These are phyloP conservation scores for Enteromius treurensis DNA, from an alignment of 2,797 vertebrate species.

Conservation along the genomic window DNA sequence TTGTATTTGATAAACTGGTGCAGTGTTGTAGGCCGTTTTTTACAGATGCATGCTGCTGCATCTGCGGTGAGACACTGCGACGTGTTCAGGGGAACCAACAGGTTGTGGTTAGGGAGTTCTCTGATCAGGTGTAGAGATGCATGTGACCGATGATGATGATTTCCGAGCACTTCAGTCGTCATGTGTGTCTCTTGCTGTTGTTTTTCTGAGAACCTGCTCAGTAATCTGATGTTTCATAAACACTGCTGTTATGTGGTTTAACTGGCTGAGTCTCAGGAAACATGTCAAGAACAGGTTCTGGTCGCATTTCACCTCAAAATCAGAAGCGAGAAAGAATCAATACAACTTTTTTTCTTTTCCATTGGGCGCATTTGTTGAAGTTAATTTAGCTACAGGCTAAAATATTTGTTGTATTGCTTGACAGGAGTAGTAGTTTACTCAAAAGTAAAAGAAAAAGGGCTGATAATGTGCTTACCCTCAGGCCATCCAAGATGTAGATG, in stretches of 20 bases:
- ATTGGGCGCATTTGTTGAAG: background rate
- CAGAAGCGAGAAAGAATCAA: background rate
- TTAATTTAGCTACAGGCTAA: background rate
- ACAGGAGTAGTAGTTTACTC: background rate
- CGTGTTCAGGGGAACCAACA: background rate
- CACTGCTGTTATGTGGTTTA: background rate
- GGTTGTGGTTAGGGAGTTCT: background rate
- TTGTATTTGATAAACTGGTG: background rate
- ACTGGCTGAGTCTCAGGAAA: background rate
- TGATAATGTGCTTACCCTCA: background rate
- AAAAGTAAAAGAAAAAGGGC: background rate
- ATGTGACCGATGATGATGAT: background rate
- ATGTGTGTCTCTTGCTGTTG: background rate
- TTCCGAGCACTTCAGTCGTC: background rate
- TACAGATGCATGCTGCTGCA: background rate
- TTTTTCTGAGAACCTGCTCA: slow-evolving; percentile 1
- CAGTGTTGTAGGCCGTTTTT: background rate
- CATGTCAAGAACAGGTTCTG: background rate
- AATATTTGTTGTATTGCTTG: background rate
- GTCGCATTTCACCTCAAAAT: background rate
- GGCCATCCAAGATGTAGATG: background rate
- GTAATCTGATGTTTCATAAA: slow-evolving; percentile 19
- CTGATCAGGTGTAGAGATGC: background rate
- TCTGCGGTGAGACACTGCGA: background rate
- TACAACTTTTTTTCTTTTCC: background rate